A percentile compares a stretch with the other conserved stretches of the same genome.
These are phyloP conservation scores for Calcarius ornatus DNA, from an alignment of 2,113 vertebrate genomes.

Conservation along the genomic window DNA sequence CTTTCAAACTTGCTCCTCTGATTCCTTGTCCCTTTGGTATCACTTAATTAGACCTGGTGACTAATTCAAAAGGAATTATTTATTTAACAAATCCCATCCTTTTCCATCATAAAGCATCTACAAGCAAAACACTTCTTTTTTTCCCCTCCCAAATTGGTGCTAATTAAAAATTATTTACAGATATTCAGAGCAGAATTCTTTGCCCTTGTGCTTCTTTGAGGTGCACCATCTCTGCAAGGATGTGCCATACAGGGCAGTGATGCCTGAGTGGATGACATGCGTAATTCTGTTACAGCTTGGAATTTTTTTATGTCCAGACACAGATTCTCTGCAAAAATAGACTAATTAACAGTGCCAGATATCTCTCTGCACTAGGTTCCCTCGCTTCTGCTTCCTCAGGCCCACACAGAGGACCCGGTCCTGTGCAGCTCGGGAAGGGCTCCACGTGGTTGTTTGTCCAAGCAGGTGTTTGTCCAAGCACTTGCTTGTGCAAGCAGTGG, in stretches of 20 bases:
- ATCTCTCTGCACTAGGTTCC: background rate
- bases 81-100: slow-evolving; percentile 23
- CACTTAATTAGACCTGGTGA: slow-evolving; percentile 47
- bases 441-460: background rate
- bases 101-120: slow-evolving; percentile 6
- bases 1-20: background rate
- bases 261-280: background rate
- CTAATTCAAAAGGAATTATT: slow-evolving; percentile 48
- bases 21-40: slow-evolving; percentile 9
- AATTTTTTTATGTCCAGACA: background rate
- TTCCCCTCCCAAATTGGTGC: background rate
- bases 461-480: background rate
- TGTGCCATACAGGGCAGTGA: background rate
- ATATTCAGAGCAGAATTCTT: background rate
- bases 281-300: background rate
- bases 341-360: background rate
- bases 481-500: background rate
- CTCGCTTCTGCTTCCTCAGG: background rate
- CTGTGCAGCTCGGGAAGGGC: background rate
- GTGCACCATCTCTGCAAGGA: background rate
- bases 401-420: background rate
- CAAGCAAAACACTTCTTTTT: background rate
- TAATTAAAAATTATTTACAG: slow-evolving; percentile 15
- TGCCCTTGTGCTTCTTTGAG: background rate
- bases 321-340: background rate